Percentiles rank a stretch among this genome's conserved stretches.
Conservation (phyloP, 2,113 vertebrate species). For the Peucedramus taeniatus region DNA sequence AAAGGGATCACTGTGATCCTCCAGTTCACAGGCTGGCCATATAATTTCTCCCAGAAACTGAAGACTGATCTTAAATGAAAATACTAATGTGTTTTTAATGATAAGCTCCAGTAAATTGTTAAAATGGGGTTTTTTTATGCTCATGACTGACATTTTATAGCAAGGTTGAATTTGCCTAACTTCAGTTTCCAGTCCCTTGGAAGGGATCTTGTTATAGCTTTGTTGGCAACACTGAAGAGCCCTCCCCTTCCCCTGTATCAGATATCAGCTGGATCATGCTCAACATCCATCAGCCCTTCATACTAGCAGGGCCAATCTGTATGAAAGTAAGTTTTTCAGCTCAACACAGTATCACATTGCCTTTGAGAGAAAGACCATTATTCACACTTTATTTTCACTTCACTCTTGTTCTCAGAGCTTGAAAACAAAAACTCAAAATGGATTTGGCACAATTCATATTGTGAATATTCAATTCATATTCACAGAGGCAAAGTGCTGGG, state of each 20-base stretch:
- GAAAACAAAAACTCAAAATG: conserved; percentile 47
- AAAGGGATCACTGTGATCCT: not conserved
- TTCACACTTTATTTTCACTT: conserved; percentile 66
- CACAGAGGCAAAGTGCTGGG: conserved; percentile 46
- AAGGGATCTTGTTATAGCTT: not conserved
- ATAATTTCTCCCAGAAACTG: not conserved
- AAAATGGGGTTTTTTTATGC: not conserved
- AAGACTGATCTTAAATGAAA: not conserved
- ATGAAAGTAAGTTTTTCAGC: conserved; percentile 28
- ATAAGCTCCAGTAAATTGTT: not conserved
- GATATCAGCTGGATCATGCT: conserved; percentile 40
- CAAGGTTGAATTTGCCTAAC: not conserved
- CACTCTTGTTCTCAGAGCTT: conserved; percentile 27
- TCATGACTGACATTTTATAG: not conserved
- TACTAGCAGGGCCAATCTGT: not conserved
- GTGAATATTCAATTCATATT: conserved; percentile 63
- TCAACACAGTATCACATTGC: not conserved
- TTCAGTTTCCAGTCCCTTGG: not conserved
- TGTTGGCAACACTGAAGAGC: conserved; percentile 5
- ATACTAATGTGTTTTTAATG: not conserved
- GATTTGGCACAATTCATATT: conserved; percentile 61
- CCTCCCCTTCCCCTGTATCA: not conserved
- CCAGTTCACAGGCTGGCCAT: not conserved
- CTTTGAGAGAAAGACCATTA: conserved; percentile 47
- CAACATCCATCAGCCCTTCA: conserved; percentile 39